These are phyloP conservation scores for Calameuta filiformis DNA, from an alignment of 2,888 invertebrate genomes.

Conservation along the genomic window DNA sequence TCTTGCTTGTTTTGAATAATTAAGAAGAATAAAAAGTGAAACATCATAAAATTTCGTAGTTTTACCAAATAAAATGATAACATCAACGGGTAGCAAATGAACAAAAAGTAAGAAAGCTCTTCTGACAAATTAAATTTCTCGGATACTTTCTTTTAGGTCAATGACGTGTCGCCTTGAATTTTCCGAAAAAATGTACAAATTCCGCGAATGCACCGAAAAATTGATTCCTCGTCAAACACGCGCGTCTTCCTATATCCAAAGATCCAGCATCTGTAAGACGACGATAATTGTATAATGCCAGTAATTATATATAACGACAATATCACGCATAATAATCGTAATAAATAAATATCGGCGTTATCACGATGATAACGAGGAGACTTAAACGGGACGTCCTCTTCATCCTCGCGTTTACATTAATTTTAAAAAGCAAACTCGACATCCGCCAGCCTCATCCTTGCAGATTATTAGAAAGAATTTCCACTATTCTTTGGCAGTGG, in stretches of 20 bases:
- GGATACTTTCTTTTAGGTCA: not conserved
- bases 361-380: not conserved
- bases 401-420: not conserved
- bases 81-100: not conserved
- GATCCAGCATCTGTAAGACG: not conserved
- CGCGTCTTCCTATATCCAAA: not conserved
- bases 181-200: not conserved
- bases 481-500: conserved; percentile 11
- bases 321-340: not conserved
- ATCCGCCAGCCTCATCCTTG: not conserved
- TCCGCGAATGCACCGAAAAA: not conserved
- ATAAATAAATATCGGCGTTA: not conserved
- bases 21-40: not conserved
- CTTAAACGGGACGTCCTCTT: not conserved
- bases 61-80: not conserved
- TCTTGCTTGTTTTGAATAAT: not conserved
- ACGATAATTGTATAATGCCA: not conserved
- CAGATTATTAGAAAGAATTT: conserved; percentile 2
- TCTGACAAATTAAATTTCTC: not conserved
- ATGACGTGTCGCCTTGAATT: not conserved
- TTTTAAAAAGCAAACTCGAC: not conserved
- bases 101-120: not conserved
- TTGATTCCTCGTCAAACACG: not conserved
- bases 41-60: too few relatives aligned
- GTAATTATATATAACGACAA: not conserved